Evolutionary conservation across 2,888 invertebrate genomes (phyloP).

Genomic region (Tetranychus piercei): DNA sequence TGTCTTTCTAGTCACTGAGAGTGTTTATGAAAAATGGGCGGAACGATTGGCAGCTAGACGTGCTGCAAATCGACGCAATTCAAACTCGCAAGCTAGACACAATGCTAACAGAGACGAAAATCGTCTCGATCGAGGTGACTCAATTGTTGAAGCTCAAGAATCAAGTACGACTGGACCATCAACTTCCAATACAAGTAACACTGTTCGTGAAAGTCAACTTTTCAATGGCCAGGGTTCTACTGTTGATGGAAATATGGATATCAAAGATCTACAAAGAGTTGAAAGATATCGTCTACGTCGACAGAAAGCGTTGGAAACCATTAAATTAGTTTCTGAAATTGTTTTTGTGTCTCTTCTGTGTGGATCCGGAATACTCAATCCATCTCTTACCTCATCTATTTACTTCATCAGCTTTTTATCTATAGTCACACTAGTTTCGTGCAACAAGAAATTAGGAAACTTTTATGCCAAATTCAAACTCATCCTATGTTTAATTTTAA

Average conservation of each 20-base stretch:
- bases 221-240: neutral
- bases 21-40: conserved; percentile 23
- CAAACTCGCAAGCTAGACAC: neutral
- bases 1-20: conserved; percentile 32
- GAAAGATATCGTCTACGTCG: conserved; percentile 8
- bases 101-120: neutral
- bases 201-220: neutral
- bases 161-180: neutral
- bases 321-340: conserved; percentile 22
- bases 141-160: neutral
- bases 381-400: conserved; percentile 60
- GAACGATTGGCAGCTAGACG: conserved; percentile 10
- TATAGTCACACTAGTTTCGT: conserved; percentile 69
- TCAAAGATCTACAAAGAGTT: neutral
- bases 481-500: conserved; percentile 44
- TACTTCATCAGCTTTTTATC: conserved; percentile 71
- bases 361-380: conserved; percentile 54
- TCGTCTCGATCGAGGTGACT: neutral
- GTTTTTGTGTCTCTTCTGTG: conserved; percentile 37
- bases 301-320: conserved; percentile 13
- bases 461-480: conserved; percentile 45
- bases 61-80: neutral
- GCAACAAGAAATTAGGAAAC: conserved; percentile 51
- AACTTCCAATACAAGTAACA: neutral
- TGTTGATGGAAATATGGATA: neutral